These are phyloP conservation scores for Crocodylus rhombifer DNA, from an alignment of 2,797 vertebrate genomes.

Conservation along the genomic window DNA sequence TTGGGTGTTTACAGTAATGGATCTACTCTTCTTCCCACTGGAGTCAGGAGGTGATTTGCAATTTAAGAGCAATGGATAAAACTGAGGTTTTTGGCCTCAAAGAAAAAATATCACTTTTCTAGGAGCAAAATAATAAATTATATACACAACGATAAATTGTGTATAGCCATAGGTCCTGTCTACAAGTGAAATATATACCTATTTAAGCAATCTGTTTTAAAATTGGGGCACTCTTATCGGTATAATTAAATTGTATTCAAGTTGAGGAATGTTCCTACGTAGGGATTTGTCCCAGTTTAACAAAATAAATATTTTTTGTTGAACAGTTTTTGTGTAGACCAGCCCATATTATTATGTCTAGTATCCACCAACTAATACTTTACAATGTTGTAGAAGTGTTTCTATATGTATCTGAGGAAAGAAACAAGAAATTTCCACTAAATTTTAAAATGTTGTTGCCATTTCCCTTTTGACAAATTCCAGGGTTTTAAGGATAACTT, in stretches of 20 bases:
- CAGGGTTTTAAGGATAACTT: background rate
- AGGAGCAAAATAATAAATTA: constrained; percentile 65
- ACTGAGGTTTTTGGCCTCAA: constrained; percentile 41
- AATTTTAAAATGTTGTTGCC: background rate
- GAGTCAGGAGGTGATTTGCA: constrained; percentile 20
- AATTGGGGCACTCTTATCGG: constrained; percentile 7
- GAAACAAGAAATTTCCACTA: background rate
- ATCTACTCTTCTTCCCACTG: constrained; percentile 26
- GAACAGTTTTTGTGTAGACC: constrained; percentile 33
- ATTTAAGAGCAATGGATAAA: constrained; percentile 53
- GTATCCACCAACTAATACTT: background rate
- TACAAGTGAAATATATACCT: constrained; percentile 47
- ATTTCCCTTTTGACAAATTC: constrained; percentile 7
- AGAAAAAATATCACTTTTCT: constrained; percentile 65
- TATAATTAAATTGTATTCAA: constrained; percentile 10
- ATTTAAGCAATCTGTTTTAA: constrained; percentile 60
- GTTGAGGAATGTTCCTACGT: constrained; percentile 24
- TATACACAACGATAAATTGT: constrained; percentile 55
- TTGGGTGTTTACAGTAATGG: constrained; percentile 1
- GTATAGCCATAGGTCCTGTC: constrained; percentile 24
- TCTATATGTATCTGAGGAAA: constrained; percentile 46
- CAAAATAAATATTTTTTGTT: constrained; percentile 47
- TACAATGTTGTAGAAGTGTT: constrained; percentile 13
- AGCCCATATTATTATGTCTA: constrained; percentile 28
- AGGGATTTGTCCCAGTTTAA: constrained; percentile 8